Conservation (phyloP, 2,888 invertebrate species). For the Tetragonisca angustula region DNA sequence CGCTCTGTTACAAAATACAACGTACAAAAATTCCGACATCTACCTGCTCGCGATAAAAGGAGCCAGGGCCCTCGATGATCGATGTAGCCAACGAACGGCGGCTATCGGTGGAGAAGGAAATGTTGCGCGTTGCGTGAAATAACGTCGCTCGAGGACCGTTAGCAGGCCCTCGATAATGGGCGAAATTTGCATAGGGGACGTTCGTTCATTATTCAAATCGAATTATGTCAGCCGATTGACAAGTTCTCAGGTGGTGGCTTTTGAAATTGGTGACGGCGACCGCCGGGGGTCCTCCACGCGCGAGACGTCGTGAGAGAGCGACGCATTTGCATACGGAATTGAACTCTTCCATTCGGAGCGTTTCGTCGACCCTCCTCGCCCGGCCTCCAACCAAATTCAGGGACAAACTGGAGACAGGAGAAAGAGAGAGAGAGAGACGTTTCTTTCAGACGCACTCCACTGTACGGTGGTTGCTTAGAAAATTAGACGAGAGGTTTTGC, state of each 20-base stretch:
- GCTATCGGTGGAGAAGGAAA: conserved; percentile 9
- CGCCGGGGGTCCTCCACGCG: conserved; percentile 64
- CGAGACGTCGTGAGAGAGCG: conserved; percentile 68
- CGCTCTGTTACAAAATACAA: neutral
- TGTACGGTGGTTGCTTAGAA: conserved; percentile 9
- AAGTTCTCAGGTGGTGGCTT: conserved; percentile 77
- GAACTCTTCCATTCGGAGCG: conserved; percentile 62
- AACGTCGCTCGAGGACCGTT: conserved; percentile 71
- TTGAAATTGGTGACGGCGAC: conserved; percentile 72
- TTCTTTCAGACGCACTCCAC: conserved; percentile 8
- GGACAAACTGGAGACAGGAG: conserved; percentile 10
- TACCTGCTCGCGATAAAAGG: neutral
- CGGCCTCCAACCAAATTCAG: conserved; percentile 42
- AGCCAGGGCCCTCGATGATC: neutral
- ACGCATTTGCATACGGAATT: conserved; percentile 78
- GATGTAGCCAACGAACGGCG: neutral
- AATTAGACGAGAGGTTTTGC: conserved; percentile 8
- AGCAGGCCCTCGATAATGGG: conserved; percentile 71
- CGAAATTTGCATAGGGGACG: conserved; percentile 82
- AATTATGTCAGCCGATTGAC: conserved; percentile 80
- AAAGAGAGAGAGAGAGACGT: conserved; percentile 10
- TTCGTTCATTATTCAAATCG: conserved; percentile 79
- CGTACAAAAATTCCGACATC: neutral
- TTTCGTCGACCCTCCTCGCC: conserved; percentile 45
- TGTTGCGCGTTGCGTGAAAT: conserved; percentile 50